Evolutionary conservation across 2,888 invertebrate genomes (phyloP).

Genomic region (Drosophila mercatorum): DNA sequence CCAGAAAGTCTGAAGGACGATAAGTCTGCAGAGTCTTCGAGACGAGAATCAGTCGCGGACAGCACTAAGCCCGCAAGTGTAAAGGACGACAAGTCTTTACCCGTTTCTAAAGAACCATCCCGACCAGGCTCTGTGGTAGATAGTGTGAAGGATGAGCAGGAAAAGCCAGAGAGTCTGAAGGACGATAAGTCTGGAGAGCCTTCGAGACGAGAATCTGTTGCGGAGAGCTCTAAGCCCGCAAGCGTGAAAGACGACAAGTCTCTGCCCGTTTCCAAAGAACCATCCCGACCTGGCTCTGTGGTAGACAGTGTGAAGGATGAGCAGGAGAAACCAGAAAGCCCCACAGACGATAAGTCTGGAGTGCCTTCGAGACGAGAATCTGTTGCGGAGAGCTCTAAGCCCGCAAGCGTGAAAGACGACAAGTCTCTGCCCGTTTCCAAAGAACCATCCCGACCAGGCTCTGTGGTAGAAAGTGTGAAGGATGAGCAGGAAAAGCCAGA

Average conservation of each 20-base stretch:
- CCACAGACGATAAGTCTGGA: conserved; percentile 4
- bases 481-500: not conserved
- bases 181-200: conserved; percentile 43
- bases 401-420: not conserved
- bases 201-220: conserved; percentile 48
- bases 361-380: not conserved
- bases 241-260: conserved; percentile 11
- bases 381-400: conserved; percentile 7
- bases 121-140: conserved; percentile 45
- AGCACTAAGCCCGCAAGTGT: not conserved
- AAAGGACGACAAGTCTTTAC: conserved; percentile 16
- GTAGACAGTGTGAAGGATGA: conserved; percentile 20
- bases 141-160: conserved; percentile 29
- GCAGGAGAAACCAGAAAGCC: not conserved
- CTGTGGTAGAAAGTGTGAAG: not conserved
- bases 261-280: not conserved
- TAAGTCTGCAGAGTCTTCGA: not conserved
- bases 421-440: not conserved
- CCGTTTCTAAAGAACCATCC: conserved; percentile 22
- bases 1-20: not conserved
- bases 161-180: conserved; percentile 27
- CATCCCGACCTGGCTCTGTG: conserved; percentile 43
- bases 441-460: not conserved
- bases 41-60: not conserved
- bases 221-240: conserved; percentile 1